phyloP scores from a whole-genome alignment of 2,888 invertebrate genomes.

The Drosophila sordidapex region DNA sequence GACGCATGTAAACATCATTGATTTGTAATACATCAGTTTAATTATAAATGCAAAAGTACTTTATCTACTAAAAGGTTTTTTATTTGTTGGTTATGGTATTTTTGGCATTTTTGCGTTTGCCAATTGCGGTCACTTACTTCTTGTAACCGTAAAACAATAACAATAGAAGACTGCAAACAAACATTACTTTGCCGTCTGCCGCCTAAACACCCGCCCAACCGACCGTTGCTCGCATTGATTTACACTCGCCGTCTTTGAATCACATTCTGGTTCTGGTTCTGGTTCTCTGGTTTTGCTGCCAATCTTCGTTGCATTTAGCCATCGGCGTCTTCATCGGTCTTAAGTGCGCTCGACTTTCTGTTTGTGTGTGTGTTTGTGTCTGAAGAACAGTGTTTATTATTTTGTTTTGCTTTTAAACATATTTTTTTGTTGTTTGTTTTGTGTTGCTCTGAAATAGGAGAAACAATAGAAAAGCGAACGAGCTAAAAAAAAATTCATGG shows the following conservation, averaged over 20 bases:
- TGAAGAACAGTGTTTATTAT: constrained; percentile 28
- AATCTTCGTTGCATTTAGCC: constrained; percentile 50
- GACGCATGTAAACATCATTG: neutral
- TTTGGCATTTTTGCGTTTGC: constrained; percentile 17
- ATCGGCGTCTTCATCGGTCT: constrained; percentile 32
- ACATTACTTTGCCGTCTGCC: constrained; percentile 61
- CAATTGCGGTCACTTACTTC: constrained; percentile 33
- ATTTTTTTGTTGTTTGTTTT: neutral
- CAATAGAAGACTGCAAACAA: constrained; percentile 62
- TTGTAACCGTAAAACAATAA: constrained; percentile 57
- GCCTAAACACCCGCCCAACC: constrained; percentile 20
- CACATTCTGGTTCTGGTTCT: constrained; percentile 52
- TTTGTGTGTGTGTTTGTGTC: constrained; percentile 3
- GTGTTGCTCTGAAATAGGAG: constrained; percentile 15
- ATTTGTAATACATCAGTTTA: neutral
- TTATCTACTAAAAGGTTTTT: neutral
- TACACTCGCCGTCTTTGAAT: constrained; percentile 21
- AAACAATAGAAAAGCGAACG: constrained; percentile 14
- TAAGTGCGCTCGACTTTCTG: constrained; percentile 10
- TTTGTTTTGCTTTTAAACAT: constrained; percentile 11
- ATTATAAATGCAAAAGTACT: neutral
- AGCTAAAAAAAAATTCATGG: constrained; percentile 7
- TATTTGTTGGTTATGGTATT: constrained; percentile 4
- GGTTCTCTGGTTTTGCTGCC: constrained; percentile 25
- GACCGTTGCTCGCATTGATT: constrained; percentile 55